Percentiles rank a stretch among this genome's conserved stretches.
Conservation (phyloP, 2,113 vertebrate genomes). For the Petaurus breviceps region DNA sequence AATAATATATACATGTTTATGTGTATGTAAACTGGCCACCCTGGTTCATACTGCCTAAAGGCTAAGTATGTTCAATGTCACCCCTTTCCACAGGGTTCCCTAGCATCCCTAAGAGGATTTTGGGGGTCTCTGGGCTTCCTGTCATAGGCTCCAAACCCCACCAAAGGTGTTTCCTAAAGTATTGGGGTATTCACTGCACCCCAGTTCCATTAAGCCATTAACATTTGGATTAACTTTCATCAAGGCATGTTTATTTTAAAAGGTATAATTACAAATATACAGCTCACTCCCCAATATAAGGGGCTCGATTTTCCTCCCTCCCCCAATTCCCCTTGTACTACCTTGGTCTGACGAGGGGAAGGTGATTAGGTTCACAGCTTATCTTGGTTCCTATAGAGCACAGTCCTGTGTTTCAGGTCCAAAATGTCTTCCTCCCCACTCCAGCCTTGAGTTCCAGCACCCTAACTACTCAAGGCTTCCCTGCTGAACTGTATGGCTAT, state of each 20-base stretch:
- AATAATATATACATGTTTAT: background rate
- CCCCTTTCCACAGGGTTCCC: background rate
- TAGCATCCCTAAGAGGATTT: background rate
- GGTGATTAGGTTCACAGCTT: background rate
- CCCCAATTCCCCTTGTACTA: background rate
- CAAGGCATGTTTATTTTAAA: background rate
- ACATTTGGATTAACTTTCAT: background rate
- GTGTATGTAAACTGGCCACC: background rate
- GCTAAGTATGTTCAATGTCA: background rate
- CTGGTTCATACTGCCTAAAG: background rate
- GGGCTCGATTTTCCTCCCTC: background rate
- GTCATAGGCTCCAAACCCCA: background rate
- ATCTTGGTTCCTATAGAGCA: background rate
- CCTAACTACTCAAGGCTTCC: no score
- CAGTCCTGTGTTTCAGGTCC: background rate
- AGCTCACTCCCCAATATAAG: background rate
- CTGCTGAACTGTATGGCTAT: no score
- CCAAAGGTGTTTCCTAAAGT: background rate
- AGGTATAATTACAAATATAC: background rate
- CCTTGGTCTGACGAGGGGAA: background rate
- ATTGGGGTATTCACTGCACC: background rate
- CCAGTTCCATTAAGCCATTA: background rate
- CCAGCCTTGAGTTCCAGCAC: no score
- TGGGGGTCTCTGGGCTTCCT: background rate
- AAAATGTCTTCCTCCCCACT: no score